Evolutionary conservation across 37 sponge, comb jelly and placozoan species (phyloP), one percentile per base, ranked within the genome.

Genomic region (Bolinopsis microptera): DNA sequence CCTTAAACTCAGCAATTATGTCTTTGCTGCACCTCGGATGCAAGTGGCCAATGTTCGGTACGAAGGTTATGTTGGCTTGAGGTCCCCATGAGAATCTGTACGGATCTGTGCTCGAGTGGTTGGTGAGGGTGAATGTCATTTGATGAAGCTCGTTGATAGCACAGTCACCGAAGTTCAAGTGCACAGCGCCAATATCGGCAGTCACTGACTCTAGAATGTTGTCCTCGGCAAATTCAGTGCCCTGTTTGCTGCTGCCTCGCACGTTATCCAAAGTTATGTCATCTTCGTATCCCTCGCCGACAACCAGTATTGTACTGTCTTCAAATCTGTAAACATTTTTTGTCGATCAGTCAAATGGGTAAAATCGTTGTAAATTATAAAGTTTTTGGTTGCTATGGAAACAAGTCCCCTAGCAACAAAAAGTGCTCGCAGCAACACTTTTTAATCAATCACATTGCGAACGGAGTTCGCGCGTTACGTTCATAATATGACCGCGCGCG

Each of bases 211-310:
- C 90, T 1, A 86, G 90, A 1, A 86, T 86, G 75, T 74, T 93
- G 69, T 74, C 75, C 25, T 69, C 75, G 72, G 27, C 76, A 34
- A 93, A 72, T 31, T 32, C 69, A 8, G 76, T 86, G 90, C 90
- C 90, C 35, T 86, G 90, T 40, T 86, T 86, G 90, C 90, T 86
- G 90, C 90, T 69, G 30, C 93, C 93, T 21, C 76, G 93, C n/a
- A 93, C 76, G n/a, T 94, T 77, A 38, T 95, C 95, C 26, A 98
- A 94, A 28, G 92, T 93, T 25, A 98, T 80, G 24, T 96, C 96
- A 74, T 96, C 96, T 69, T 95, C 93, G 48, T 96, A 98, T 25
- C 97, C 96, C 92, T 97, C 99, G 69, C 97, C 99, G 13, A 98
- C 93, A 80, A 98, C 82, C 69, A 92, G 69, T 21, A 98, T 76